Evolutionary conservation across 2,113 vertebrate genomes (phyloP), one percentile per base, ranked within the genome.

Genomic region (Gracilinanus agilis): DNA sequence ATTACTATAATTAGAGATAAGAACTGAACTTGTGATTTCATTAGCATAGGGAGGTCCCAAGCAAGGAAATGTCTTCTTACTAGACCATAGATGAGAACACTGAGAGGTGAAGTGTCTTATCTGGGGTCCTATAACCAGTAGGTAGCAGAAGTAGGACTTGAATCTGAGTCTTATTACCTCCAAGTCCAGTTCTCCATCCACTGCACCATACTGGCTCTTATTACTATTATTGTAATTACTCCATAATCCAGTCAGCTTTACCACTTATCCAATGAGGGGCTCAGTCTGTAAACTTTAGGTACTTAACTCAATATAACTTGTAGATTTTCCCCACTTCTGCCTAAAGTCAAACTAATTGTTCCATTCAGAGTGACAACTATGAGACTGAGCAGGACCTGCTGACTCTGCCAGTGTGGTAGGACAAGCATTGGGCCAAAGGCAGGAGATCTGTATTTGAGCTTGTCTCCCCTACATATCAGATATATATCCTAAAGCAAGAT

Each of bases 381-480:
- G 16, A 83, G 67, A n/a, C 5, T 83, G 34, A 83, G 19, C 2
- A 8, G 40, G 5, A 34, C 34, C 67, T 83, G 67, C 16, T 21
- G 13, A 21, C 13, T 21, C 16, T 13, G n/a, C 34, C 7, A 1
- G 19, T 19, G n/a, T 0, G 67, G 19, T n/a, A 40, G 67, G 67
- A 40, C 7, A 53, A 44, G 7, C 16, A 23, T 34, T n/a, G 53
- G 25, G 90, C 58, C n/a, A 67, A 67, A 91, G 94, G 97, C 98
- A 90, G 92, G 97, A 98, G 94, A 94, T 9, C 0, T 13, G 40
- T 67, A 23, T 95, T 83, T 53, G 96, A 92, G 44, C 83, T 89
- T 2, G 92, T 1, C 29, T 25, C 91, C 90, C 55, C 25, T 56
- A 40, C 0, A 58, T 9, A 1, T 16, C 40, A 24, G 21, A 24